Conservation (phyloP, 2,797 vertebrate genomes). For the Tauraco hartlaubi region DNA sequence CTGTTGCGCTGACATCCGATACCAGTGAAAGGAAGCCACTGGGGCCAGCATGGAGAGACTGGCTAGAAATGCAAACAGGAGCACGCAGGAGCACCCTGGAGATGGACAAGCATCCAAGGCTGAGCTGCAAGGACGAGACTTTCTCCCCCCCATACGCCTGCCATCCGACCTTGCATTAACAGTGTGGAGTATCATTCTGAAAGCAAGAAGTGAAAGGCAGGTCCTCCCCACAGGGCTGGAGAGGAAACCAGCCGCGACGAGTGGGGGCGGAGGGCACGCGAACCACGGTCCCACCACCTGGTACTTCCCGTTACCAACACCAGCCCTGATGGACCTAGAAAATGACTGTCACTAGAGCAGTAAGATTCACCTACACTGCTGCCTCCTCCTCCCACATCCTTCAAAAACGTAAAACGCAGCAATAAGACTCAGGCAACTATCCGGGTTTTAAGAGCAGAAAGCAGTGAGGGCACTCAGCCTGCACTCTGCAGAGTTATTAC, state of each 20-base stretch:
- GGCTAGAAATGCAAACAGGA: background rate
- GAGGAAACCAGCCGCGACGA: background rate
- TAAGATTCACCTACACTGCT: background rate
- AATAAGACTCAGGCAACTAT: background rate
- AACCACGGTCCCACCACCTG: rapidly evolving
- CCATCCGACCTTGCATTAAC: background rate
- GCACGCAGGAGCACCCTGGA: background rate
- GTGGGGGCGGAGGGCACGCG: background rate
- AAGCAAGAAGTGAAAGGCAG: slow-evolving; percentile 78
- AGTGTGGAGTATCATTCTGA: slow-evolving; percentile 49
- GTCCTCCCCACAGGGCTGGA: background rate
- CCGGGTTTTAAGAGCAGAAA: background rate
- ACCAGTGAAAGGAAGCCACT: background rate
- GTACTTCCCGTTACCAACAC: background rate
- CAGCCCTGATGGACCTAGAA: background rate
- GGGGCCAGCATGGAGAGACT: background rate
- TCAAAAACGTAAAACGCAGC: background rate
- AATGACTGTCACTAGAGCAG: background rate
- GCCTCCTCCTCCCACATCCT: background rate
- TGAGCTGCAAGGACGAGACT: background rate
- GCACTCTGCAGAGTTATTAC: background rate
- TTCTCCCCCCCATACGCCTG: background rate
- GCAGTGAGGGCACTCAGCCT: background rate
- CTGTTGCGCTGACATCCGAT: background rate
- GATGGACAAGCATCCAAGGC: background rate